Conservation (phyloP, 1,140 invertebrate genomes). For the Kradibia gibbosae region DNA sequence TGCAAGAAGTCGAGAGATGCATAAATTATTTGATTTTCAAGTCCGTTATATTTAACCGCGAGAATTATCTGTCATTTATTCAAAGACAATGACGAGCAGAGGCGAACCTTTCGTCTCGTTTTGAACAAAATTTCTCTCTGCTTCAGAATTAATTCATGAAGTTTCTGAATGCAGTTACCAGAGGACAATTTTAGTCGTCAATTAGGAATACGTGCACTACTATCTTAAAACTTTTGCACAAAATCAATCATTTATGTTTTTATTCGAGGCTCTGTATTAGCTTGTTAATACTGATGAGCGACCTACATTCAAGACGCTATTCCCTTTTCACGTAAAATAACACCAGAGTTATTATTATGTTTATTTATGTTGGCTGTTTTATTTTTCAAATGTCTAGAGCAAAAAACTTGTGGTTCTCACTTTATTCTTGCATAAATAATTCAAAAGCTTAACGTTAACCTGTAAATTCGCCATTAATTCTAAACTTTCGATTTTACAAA, state of each 20-base stretch:
- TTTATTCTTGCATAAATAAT: neutral
- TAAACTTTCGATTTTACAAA: neutral
- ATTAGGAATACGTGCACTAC: slow-evolving; percentile 7
- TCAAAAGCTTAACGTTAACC: neutral
- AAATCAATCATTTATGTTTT: slow-evolving; percentile 21
- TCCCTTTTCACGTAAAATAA: slow-evolving; percentile 9
- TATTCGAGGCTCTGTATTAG: neutral
- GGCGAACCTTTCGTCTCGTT: neutral
- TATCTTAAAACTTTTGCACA: slow-evolving; percentile 17
- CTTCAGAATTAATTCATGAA: slow-evolving; percentile 29
- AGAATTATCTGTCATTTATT: slow-evolving; percentile 41
- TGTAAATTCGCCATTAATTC: neutral
- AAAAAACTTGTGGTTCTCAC: neutral
- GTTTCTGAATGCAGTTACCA: slow-evolving; percentile 1
- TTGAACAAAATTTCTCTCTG: slow-evolving; percentile 15
- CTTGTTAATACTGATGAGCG: slow-evolving; percentile 7
- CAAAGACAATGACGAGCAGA: neutral
- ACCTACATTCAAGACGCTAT: slow-evolving; percentile 16
- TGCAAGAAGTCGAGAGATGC: slow-evolving; percentile 17
- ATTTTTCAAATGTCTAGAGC: neutral
- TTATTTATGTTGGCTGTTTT: neutral
- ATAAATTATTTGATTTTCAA: slow-evolving; percentile 30
- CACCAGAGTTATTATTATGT: neutral
- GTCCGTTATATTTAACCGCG: slow-evolving; percentile 39
- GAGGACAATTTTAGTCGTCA: slow-evolving; percentile 27